phyloP scores from a whole-genome alignment of 2,113 vertebrate genomes.

The Mobula hypostoma region DNA sequence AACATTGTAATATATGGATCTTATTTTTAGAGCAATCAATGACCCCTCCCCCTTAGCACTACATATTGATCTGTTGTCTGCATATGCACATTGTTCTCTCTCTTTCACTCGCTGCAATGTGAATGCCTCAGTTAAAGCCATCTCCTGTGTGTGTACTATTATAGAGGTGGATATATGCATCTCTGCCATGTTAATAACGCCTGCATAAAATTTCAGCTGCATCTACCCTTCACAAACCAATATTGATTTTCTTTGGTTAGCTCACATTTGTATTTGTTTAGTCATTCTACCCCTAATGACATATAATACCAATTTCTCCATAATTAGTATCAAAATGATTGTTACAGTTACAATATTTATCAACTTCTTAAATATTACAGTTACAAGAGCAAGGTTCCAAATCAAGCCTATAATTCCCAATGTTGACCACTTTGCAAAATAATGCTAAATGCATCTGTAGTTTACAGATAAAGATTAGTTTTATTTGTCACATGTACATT shows the following conservation, averaged over 20 bases:
- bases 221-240: neutral
- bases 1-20: no score
- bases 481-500: no score
- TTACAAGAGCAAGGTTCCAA: neutral
- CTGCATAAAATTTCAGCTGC: neutral
- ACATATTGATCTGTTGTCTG: no score
- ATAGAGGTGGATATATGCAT: neutral
- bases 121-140: no score
- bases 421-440: neutral
- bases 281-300: neutral
- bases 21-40: no score
- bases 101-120: no score
- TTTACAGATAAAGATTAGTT: neutral
- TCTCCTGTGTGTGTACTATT: no score
- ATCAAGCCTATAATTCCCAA: neutral
- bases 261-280: neutral
- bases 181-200: neutral
- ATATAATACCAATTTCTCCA: neutral
- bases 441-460: neutral
- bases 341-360: neutral
- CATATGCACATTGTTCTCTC: no score
- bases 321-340: neutral
- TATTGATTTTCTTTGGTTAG: neutral
- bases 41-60: no score
- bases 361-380: neutral